Percentiles rank a stretch among this genome's conserved stretches.
Evolutionary conservation across 2,888 invertebrate species (phyloP).

Genomic region (Dasypogon diadema): DNA sequence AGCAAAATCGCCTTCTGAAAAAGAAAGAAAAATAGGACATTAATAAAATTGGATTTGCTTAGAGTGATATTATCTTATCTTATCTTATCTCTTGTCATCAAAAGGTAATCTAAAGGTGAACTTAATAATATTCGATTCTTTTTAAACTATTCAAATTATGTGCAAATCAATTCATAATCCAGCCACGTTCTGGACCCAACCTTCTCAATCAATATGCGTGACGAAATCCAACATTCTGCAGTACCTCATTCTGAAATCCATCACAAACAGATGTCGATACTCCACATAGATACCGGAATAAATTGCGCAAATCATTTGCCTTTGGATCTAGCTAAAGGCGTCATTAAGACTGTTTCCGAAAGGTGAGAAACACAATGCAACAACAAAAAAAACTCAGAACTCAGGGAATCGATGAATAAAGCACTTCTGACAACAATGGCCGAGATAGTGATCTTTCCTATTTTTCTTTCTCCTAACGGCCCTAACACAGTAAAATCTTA

Average conservation of each 20-base stretch:
- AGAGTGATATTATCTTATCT: no score
- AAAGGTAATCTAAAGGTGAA: no score
- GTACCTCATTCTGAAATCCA: no score
- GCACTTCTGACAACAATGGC: conserved; percentile 34
- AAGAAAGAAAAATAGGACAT: conserved; percentile 57
- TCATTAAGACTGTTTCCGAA: conserved; percentile 33
- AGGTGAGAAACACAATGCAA: conserved; percentile 18
- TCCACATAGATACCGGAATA: not conserved
- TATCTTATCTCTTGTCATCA: no score
- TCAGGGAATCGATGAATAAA: conserved; percentile 34
- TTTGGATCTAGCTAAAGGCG: conserved; percentile 24
- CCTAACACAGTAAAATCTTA: conserved; percentile 1
- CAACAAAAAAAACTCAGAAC: not conserved
- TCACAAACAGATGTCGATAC: not conserved
- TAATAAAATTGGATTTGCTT: no score
- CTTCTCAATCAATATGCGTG: no score
- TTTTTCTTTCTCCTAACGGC: conserved; percentile 37
- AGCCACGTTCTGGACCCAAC: no score
- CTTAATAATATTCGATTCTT: no score
- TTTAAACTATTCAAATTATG: no score
- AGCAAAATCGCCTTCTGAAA: conserved; percentile 73
- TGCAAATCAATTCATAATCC: no score
- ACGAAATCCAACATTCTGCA: no score
- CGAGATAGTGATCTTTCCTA: conserved; percentile 43
- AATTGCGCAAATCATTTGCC: conserved; percentile 18